These are phyloP conservation scores for Thaumetopoea pityocampa DNA, from an alignment of 1,140 invertebrate species.

Conservation along the genomic window DNA sequence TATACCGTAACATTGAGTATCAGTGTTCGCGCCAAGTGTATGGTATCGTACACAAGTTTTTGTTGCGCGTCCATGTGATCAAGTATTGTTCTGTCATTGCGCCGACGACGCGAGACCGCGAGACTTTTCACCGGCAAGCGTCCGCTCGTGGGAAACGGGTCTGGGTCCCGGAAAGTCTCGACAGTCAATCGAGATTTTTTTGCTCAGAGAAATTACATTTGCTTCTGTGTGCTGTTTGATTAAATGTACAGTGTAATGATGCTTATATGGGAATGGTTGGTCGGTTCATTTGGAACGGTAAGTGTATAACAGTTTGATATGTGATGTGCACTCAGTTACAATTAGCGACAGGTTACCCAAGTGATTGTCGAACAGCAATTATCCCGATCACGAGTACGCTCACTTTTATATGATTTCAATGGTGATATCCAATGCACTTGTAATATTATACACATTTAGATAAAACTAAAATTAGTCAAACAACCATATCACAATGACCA, in stretches of 20 bases:
- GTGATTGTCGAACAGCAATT: no score
- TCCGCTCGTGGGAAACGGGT: conserved; percentile 35
- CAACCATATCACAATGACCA: no score
- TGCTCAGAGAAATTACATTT: conserved; percentile 15
- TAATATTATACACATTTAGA: no score
- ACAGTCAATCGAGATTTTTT: conserved; percentile 22
- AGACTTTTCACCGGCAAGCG: conserved; percentile 20
- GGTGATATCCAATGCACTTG: no score
- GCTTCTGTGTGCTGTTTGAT: conserved; percentile 8
- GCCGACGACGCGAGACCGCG: no score
- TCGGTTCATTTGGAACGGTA: neutral
- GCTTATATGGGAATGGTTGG: neutral
- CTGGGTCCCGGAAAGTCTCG: conserved; percentile 35
- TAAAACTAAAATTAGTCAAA: no score
- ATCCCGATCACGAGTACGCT: no score
- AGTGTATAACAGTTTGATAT: neutral
- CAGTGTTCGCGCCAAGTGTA: conserved; percentile 7
- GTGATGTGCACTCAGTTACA: no score
- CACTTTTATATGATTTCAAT: no score
- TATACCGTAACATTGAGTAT: neutral
- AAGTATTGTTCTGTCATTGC: conserved; percentile 49
- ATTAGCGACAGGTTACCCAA: no score
- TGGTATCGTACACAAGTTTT: conserved; percentile 21
- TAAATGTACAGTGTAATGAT: conserved; percentile 6
- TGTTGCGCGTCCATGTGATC: conserved; percentile 23